phyloP scores from a whole-genome alignment of 2,888 invertebrate genomes.

The Xanthia togata region DNA sequence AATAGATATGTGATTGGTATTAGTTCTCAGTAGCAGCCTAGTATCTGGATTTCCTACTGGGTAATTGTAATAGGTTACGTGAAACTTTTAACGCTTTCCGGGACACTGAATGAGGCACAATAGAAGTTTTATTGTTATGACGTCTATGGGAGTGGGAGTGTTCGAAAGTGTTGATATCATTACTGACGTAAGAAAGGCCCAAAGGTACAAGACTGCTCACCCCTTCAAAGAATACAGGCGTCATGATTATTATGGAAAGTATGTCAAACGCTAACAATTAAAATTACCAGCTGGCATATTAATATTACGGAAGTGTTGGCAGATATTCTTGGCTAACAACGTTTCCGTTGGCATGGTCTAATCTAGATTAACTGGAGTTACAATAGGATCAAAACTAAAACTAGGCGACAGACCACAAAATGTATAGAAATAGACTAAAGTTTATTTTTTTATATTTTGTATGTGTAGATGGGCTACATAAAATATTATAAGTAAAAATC shows the following conservation, averaged over 20 bases:
- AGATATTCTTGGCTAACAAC: slow-evolving; percentile 26
- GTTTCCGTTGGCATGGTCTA: slow-evolving; percentile 19
- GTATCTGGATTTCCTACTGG: not conserved
- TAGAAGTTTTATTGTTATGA: no score
- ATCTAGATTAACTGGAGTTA: slow-evolving; percentile 40
- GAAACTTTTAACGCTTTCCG: no score
- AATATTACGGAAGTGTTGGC: slow-evolving; percentile 30
- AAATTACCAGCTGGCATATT: slow-evolving; percentile 20
- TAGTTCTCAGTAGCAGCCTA: not conserved
- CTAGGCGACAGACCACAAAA: not conserved
- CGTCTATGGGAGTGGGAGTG: no score
- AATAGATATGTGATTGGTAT: not conserved
- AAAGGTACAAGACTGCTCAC: not conserved
- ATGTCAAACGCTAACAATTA: slow-evolving; percentile 25
- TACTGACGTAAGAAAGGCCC: not conserved
- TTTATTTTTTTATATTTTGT: not conserved
- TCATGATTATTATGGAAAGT: slow-evolving; percentile 2
- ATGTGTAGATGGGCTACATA: no score
- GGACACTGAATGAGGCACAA: no score
- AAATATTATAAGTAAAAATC: no score
- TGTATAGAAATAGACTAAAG: slow-evolving; percentile 7
- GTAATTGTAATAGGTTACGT: not conserved
- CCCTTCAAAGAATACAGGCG: not conserved
- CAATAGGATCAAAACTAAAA: slow-evolving; percentile 19
- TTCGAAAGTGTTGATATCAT: not conserved